Evolutionary conservation across 2,113 vertebrate genomes (phyloP).

Genomic region (Probosciger aterrimus): DNA sequence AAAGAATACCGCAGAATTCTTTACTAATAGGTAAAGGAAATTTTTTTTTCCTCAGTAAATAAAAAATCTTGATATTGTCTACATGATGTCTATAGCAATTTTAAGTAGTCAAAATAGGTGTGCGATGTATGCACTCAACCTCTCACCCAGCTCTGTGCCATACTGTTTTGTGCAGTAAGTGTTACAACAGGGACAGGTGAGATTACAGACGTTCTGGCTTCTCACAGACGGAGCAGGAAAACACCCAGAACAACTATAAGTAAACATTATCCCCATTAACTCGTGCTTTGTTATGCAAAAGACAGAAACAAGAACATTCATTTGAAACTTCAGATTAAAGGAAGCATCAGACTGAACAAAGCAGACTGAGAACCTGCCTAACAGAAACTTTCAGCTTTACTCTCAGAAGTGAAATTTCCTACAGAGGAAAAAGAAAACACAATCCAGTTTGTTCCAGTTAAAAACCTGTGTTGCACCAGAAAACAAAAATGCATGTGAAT

Average conservation of each 20-base stretch:
- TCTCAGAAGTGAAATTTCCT: neutral
- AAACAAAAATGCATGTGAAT: conserved; percentile 6
- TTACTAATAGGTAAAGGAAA: neutral
- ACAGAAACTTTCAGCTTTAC: conserved; percentile 46
- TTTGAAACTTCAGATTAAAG: neutral
- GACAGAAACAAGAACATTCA: neutral
- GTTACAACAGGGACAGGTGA: conserved; percentile 30
- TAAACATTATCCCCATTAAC: neutral
- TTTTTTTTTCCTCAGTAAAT: neutral
- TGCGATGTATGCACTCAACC: rapidly evolving
- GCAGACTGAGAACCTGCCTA: neutral
- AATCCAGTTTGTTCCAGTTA: neutral
- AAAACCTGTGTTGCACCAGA: conserved; percentile 15
- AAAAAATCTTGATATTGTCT: neutral
- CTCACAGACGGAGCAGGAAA: neutral
- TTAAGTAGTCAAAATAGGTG: neutral
- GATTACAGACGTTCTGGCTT: neutral
- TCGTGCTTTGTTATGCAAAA: conserved; percentile 20
- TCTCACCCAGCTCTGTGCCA: neutral
- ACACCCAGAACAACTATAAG: neutral
- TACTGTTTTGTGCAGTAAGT: neutral
- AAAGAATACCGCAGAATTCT: neutral
- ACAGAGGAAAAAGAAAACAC: neutral
- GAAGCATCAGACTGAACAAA: neutral
- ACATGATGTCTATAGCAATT: neutral